phyloP scores from a whole-genome alignment of 2,888 invertebrate genomes.

The Drosophila quinaria region DNA sequence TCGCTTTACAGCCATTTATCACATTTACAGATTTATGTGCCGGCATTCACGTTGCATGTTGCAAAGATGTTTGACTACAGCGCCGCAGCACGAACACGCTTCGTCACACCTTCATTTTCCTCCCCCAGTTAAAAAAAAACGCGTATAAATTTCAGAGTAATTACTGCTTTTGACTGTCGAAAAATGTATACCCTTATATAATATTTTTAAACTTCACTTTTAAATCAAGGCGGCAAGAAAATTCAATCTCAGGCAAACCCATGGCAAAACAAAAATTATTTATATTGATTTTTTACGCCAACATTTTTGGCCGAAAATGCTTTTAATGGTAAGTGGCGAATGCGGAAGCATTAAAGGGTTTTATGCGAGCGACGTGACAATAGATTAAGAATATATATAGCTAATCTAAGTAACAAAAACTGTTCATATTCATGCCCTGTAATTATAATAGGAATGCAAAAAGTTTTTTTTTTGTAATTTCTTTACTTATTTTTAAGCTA shows the following conservation, averaged over 20 bases:
- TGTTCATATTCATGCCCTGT: neutral
- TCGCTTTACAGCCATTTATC: conserved; percentile 78
- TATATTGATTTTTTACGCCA: conserved; percentile 40
- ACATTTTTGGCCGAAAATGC: conserved; percentile 25
- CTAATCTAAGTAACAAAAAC: neutral
- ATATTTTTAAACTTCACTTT: neutral
- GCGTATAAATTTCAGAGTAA: neutral
- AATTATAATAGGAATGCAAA: neutral
- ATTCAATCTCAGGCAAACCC: conserved; percentile 52
- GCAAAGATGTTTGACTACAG: conserved; percentile 29
- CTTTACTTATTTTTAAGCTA: too few relatives aligned
- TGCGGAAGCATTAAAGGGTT: conserved; percentile 59
- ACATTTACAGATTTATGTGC: conserved; percentile 77
- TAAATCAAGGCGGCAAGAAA: too few relatives aligned
- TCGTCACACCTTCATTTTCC: neutral
- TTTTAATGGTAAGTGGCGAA: conserved; percentile 59
- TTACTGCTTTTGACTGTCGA: neutral
- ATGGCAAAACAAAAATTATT: conserved; percentile 7
- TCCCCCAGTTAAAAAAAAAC: neutral
- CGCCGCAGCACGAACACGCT: conserved; percentile 15
- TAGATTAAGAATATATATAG: too few relatives aligned
- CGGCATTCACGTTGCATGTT: conserved; percentile 54
- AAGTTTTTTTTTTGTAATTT: too few relatives aligned
- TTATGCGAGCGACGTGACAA: conserved; percentile 60
- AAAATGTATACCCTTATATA: neutral